Base-by-base conservation (phyloP, 1,140 invertebrate species). In the Tachypleus tridentatus region DNA sequence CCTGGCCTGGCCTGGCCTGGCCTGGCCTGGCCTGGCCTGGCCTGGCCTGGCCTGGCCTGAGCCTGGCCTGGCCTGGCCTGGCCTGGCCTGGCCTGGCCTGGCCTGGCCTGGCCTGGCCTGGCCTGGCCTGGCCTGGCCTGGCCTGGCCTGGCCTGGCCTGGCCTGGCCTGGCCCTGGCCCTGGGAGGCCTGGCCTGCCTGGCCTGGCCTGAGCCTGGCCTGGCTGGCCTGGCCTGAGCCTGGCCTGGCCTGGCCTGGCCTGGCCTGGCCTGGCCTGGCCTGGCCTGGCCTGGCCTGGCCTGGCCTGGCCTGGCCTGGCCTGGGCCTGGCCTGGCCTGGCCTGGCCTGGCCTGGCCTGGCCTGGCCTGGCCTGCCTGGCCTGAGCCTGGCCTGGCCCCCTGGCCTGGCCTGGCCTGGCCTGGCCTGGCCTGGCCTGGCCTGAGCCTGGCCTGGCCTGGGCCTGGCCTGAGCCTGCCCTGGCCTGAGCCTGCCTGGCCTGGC, bases 1-100 rank as follows among this genome's bases (percentile, higher is more conserved):
- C n/a, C n/a, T n/a, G n/a, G n/a, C n/a, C n/a, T n/a, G 61, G 63
- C 64, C 67, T 58, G 47, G 64, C 64, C 69, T 63, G 64, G 60
- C 69, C 69, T 64, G 58, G 57, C 67, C 69, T 71, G 67, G 70
- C 70, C 70, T 70, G 68, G 69, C 69, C 63, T 65, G 69, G 69
- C 69, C 69, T 70, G 66, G 62, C 68, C 67, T 66, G 68, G 68
- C 69, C 68, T 70, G 68, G 59, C 67, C 67, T 69, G 63, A 63
- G 62, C 67, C 68, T 70, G 68, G 67, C 67, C 61, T 70, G 65
- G 57, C 62, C 58, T 69, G 64, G 69, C 69, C 69, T 70, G 69
- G 69, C 69, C 69, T 70, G 68, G 69, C 69, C 69, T 70, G 69
- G 69, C 69, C 69, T 70, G 69, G 69, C 69, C 69, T 70, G 69